phyloP scores from a whole-genome alignment of 2,888 invertebrate genomes.

The Cosmia pyralina region DNA sequence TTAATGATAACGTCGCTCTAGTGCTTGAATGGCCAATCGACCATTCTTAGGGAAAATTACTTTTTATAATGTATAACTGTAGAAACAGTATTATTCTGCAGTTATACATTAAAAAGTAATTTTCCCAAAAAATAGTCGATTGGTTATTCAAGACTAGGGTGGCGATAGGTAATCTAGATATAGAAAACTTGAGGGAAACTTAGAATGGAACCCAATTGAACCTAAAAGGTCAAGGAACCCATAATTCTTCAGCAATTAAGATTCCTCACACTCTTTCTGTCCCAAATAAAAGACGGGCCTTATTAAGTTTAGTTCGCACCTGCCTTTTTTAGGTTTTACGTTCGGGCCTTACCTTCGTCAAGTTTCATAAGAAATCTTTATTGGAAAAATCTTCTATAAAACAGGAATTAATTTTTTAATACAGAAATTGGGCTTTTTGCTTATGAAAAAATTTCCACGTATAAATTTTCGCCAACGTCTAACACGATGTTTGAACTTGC shows the following conservation, averaged over 20 bases:
- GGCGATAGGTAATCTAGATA: not conserved
- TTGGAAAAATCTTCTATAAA: conserved; percentile 72
- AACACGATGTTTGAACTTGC: not conserved
- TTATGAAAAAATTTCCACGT: conserved; percentile 19
- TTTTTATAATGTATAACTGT: no score
- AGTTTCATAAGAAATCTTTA: conserved; percentile 76
- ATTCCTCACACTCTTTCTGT: conserved; percentile 37
- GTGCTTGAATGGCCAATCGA: no score
- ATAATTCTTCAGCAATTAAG: conserved; percentile 30
- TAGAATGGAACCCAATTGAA: not conserved
- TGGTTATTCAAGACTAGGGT: no score
- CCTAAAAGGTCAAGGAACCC: not conserved
- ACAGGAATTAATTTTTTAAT: conserved; percentile 78
- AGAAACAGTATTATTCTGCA: no score
- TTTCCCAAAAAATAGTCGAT: no score
- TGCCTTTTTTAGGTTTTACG: conserved; percentile 31
- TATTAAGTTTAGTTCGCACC: conserved; percentile 39
- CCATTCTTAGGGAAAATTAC: no score
- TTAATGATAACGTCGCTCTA: no score
- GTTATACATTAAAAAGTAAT: no score
- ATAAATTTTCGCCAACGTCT: conserved; percentile 6
- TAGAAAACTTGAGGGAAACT: not conserved
- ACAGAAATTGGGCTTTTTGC: conserved; percentile 56
- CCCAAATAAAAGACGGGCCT: conserved; percentile 31
- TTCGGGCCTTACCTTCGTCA: conserved; percentile 72